A percentile compares a stretch with the other conserved stretches of the same genome.
Conservation (phyloP, 2,113 vertebrate genomes). For the Orycteropus afer region DNA sequence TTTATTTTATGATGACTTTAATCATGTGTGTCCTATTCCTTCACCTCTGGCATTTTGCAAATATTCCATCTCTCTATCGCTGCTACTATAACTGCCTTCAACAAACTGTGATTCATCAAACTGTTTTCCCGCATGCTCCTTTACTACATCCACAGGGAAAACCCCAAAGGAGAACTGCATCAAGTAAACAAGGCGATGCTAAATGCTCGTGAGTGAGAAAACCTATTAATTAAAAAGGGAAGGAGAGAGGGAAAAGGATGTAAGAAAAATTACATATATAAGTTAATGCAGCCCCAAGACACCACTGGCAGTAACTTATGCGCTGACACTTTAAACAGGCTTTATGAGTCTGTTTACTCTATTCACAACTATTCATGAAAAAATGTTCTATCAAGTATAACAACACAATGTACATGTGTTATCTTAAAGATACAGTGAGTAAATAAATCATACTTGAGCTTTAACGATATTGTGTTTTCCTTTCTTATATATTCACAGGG, state of each 20-base stretch:
- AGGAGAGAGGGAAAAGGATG: constrained; percentile 42
- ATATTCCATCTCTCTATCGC: constrained; percentile 83
- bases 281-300: constrained; percentile 83
- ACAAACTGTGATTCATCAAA: constrained; percentile 84
- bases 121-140: constrained; percentile 61
- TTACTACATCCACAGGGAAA: constrained; percentile 67
- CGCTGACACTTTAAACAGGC: constrained; percentile 75
- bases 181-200: constrained; percentile 83
- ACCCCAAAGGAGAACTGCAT: constrained; percentile 70
- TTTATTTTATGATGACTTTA: constrained; percentile 87
- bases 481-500: constrained; percentile 63
- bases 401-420: constrained; percentile 75
- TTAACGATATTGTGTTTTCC: constrained; percentile 56
- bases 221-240: constrained; percentile 82
- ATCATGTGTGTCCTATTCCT: constrained; percentile 86
- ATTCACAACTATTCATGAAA: constrained; percentile 70
- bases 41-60: constrained; percentile 88
- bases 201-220: constrained; percentile 77
- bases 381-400: constrained; percentile 75
- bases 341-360: constrained; percentile 83
- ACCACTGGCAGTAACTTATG: constrained; percentile 79
- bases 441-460: constrained; percentile 78
- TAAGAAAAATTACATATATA: constrained; percentile 79
- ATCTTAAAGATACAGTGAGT: constrained; percentile 79
- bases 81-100: constrained; percentile 83